Conservation (phyloP, 2,797 vertebrate genomes). For the Gymnopithys bicolor region DNA sequence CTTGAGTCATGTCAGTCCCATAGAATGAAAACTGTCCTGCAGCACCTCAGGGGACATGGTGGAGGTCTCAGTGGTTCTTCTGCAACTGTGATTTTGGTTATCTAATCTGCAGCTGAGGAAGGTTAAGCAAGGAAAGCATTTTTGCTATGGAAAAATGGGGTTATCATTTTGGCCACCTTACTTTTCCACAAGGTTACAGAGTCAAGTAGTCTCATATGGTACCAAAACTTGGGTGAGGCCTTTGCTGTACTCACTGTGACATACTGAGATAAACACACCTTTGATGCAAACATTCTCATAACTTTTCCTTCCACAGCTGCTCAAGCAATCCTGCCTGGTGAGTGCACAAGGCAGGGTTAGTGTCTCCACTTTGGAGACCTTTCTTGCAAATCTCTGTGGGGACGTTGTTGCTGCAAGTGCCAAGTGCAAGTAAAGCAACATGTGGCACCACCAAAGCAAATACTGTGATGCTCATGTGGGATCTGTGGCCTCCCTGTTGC, state of each 20-base stretch:
- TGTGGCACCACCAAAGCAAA: background rate
- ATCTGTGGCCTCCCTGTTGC: background rate
- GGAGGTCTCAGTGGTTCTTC: background rate
- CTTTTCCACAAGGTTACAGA: background rate
- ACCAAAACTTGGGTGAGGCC: background rate
- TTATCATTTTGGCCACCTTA: background rate
- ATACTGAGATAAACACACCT: background rate
- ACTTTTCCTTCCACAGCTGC: background rate
- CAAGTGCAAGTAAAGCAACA: background rate
- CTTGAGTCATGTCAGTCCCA: background rate
- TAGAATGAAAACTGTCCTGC: background rate
- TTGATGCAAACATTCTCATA: background rate
- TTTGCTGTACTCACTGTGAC: background rate
- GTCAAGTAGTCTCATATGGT: accelerated
- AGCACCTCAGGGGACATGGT: background rate
- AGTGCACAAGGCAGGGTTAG: background rate
- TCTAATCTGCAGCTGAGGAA: background rate
- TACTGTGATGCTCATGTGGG: background rate
- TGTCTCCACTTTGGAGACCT: background rate
- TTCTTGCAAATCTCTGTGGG: background rate
- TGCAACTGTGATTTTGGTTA: background rate
- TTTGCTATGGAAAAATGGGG: background rate
- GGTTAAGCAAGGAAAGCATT: background rate
- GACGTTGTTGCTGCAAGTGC: background rate
- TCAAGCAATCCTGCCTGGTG: background rate